Conservation (phyloP, 2,797 vertebrate species). For the Neostethus bicornis region DNA sequence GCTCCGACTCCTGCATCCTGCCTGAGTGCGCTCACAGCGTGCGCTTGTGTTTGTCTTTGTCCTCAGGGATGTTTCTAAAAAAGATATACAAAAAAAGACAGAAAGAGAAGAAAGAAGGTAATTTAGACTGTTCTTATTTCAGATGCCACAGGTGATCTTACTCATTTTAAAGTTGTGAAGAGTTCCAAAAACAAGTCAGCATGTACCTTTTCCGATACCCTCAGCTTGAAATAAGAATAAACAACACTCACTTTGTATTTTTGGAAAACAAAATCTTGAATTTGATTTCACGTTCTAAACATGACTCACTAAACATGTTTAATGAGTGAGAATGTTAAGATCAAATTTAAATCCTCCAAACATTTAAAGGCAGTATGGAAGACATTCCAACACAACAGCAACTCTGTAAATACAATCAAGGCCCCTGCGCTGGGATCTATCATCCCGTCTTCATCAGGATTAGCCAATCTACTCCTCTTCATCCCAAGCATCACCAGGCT, state of each 20-base stretch:
- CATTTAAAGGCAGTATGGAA: too few species aligned
- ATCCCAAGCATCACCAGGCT: too few species aligned
- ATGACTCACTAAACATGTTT: too few species aligned
- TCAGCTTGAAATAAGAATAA: constrained; percentile 15
- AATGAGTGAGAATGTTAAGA: too few species aligned
- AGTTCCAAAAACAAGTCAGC: constrained; percentile 40
- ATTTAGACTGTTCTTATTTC: constrained; percentile 46
- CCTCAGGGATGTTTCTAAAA: constrained; percentile 67
- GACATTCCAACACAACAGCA: too few species aligned
- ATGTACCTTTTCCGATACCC: constrained; percentile 12
- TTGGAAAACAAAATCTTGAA: neutral
- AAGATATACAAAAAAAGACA: constrained; percentile 26
- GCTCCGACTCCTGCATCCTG: constrained; percentile 91
- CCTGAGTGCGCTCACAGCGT: constrained; percentile 24
- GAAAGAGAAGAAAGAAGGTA: constrained; percentile 11
- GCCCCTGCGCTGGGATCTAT: too few species aligned
- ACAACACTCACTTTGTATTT: too few species aligned
- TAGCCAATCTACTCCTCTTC: too few species aligned
- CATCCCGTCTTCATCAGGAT: too few species aligned
- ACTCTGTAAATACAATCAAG: too few species aligned
- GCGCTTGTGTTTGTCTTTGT: constrained; percentile 19
- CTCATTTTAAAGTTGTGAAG: constrained; percentile 34
- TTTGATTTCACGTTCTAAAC: neutral
- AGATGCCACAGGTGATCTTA: constrained; percentile 33
- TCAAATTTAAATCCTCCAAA: too few species aligned